Conservation (phyloP, 2,113 vertebrate species). For the Bos indicus region DNA sequence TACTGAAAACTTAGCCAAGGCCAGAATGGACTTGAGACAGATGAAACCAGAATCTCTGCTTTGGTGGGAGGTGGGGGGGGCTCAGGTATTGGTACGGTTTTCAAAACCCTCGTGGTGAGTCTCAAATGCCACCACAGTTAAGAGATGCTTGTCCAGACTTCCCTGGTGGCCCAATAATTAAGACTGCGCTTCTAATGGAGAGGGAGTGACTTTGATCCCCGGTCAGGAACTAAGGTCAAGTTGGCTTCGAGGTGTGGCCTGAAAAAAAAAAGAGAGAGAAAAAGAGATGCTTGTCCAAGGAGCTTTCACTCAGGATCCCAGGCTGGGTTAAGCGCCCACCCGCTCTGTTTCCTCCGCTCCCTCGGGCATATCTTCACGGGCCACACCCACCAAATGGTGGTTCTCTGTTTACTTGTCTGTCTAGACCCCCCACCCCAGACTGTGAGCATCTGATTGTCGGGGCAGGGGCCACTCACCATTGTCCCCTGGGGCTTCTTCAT, state of each 20-base stretch:
- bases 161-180: neutral
- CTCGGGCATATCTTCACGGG: neutral
- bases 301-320: neutral
- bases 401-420: slow-evolving; percentile 49
- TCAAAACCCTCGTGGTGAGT: neutral
- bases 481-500: neutral
- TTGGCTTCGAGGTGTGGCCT: neutral
- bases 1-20: neutral
- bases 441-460: neutral
- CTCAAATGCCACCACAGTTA: neutral
- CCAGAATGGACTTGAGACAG: neutral
- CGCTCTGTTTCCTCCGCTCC: neutral
- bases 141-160: neutral
- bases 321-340: neutral
- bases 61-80: no score
- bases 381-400: neutral
- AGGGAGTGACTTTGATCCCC: neutral
- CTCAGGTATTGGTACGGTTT: neutral
- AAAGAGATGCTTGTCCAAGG: neutral
- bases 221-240: neutral
- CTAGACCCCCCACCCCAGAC: slow-evolving; percentile 30
- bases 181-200: neutral
- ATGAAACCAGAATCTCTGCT: neutral
- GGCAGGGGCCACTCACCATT: neutral
- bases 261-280: neutral